A percentile compares a stretch with the other conserved stretches of the same genome.
These are phyloP conservation scores for Edolisoma coerulescens DNA, from an alignment of 2,113 vertebrate genomes.

Conservation along the genomic window DNA sequence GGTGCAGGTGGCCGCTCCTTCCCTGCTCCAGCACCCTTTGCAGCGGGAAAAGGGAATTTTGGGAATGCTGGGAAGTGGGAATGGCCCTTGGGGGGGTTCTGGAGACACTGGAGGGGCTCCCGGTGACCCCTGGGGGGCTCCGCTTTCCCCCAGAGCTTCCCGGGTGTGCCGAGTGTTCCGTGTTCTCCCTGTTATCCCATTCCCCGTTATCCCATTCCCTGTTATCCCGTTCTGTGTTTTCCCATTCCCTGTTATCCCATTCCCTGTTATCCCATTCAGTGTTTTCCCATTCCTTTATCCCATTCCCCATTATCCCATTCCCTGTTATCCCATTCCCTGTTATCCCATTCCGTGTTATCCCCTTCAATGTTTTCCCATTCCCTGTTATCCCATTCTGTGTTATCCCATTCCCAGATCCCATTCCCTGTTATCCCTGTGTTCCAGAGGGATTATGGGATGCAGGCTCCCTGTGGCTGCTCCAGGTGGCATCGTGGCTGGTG, in stretches of 20 bases:
- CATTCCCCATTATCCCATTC: too few relatives aligned
- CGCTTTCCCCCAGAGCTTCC: not conserved
- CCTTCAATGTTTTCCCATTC: too few relatives aligned
- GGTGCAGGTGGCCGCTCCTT: not conserved
- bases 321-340: too few relatives aligned
- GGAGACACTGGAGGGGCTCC: too few relatives aligned
- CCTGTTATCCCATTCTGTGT: too few relatives aligned
- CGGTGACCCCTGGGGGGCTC: not conserved
- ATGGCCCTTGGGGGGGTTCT: not conserved
- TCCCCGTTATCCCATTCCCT: not conserved
- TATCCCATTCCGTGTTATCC: too few relatives aligned
- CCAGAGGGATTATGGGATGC: too few relatives aligned
- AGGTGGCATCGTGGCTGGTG: too few relatives aligned
- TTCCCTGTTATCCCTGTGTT: too few relatives aligned
- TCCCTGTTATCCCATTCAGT: not conserved
- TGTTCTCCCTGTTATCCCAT: not conserved
- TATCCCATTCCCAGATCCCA: too few relatives aligned
- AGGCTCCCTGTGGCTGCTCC: too few relatives aligned
- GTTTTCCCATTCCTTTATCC: too few relatives aligned
- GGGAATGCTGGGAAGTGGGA: not conserved
- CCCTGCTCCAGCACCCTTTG: not conserved
- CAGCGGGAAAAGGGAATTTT: not conserved
- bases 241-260: not conserved
- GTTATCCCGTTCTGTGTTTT: not conserved
- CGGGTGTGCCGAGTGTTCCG: accelerated